phyloP scores from a whole-genome alignment of 2,113 vertebrate genomes.

The Mustela nigripes region DNA sequence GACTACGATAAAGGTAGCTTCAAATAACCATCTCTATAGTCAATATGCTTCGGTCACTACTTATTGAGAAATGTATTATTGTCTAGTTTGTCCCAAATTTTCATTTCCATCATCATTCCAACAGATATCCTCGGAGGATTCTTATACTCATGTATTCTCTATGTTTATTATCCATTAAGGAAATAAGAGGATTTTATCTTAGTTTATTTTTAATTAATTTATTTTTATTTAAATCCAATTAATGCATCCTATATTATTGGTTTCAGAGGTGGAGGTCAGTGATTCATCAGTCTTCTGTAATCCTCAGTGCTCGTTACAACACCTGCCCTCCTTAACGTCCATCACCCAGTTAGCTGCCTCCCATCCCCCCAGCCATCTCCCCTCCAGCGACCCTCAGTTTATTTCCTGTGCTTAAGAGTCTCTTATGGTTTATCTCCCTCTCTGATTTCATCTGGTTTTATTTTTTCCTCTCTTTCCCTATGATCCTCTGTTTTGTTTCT shows the following conservation, averaged over 20 bases:
- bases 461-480: too few relatives aligned
- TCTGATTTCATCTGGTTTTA: too few relatives aligned
- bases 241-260: background rate
- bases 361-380: too few relatives aligned
- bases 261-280: background rate
- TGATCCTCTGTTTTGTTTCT: too few relatives aligned
- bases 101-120: background rate
- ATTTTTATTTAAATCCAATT: background rate
- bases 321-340: too few relatives aligned
- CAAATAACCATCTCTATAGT: background rate
- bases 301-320: too few relatives aligned
- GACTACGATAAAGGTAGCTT: background rate
- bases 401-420: too few relatives aligned
- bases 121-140: background rate
- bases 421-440: too few relatives aligned
- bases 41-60: background rate
- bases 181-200: background rate
- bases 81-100: background rate
- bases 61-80: background rate
- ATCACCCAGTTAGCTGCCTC: too few relatives aligned
- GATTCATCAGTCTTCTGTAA: background rate
- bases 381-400: too few relatives aligned
- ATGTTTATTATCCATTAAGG: background rate
- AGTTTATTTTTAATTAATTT: background rate
- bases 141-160: background rate